A percentile compares a stretch with the other conserved stretches of the same genome.
Conservation (phyloP, 2,113 vertebrate species). For the Dicentrarchus labrax region DNA sequence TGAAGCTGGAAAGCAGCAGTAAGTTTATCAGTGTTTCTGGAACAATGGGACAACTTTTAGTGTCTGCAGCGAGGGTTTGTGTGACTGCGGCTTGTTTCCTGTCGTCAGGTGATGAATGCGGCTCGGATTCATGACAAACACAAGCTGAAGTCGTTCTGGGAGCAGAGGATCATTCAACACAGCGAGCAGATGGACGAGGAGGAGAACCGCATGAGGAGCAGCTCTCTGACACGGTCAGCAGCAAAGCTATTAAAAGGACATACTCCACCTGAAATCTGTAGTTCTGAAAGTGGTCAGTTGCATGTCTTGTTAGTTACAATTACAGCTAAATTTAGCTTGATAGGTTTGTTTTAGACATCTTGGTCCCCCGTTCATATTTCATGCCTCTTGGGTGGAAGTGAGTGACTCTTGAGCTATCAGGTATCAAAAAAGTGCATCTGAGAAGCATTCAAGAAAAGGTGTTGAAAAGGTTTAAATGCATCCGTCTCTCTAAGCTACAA, state of each 20-base stretch:
- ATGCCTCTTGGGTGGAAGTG: background rate
- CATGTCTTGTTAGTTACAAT: background rate
- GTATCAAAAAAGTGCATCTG: too few relatives aligned
- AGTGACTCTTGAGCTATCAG: too few relatives aligned
- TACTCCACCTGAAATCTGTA: background rate
- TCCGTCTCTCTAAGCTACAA: background rate
- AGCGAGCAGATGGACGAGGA: constrained; percentile 50
- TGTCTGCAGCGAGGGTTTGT: background rate
- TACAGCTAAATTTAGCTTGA: background rate
- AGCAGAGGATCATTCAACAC: constrained; percentile 65
- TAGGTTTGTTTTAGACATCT: too few relatives aligned
- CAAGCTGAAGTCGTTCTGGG: constrained; percentile 72
- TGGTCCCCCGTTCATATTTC: too few relatives aligned
- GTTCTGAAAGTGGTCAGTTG: background rate
- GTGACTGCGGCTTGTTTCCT: background rate
- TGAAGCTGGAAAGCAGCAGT: constrained; percentile 15
- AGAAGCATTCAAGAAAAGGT: too few relatives aligned
- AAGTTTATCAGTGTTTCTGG: constrained; percentile 10
- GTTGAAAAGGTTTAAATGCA: background rate
- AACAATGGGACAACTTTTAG: background rate
- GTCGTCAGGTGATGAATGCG: constrained; percentile 57
- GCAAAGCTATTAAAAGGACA: background rate
- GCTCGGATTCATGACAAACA: constrained; percentile 69
- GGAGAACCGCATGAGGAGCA: constrained; percentile 61
- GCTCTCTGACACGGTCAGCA: constrained; percentile 64